These are phyloP conservation scores for Grammatotria lemairii DNA, from an alignment of 2,113 vertebrate genomes.

Conservation along the genomic window DNA sequence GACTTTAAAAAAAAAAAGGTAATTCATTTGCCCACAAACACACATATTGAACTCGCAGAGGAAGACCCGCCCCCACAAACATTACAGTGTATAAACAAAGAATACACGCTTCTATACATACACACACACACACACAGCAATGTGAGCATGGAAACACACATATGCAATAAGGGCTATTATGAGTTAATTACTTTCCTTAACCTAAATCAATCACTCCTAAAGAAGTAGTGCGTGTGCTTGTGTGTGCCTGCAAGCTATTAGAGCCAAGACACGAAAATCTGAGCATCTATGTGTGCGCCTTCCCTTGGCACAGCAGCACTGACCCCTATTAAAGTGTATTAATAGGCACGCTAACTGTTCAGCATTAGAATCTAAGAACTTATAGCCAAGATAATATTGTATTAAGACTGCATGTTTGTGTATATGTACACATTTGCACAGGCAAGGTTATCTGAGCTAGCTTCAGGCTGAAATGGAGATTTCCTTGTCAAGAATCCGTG, in stretches of 20 bases:
- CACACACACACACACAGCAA: not conserved
- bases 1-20: conserved; percentile 15
- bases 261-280: not conserved
- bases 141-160: not conserved
- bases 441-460: not conserved
- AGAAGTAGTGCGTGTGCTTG: not conserved
- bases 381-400: conserved; percentile 22
- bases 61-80: not conserved
- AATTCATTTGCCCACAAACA: conserved; percentile 19
- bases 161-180: conserved; percentile 26
- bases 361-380: conserved; percentile 26
- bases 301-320: conserved; percentile 15
- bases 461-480: conserved; percentile 3
- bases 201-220: conserved; percentile 28
- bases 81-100: not conserved
- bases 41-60: not conserved
- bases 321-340: conserved; percentile 63
- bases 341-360: conserved; percentile 50
- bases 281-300: not conserved
- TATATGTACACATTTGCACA: not conserved
- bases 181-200: conserved; percentile 58
- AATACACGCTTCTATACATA: not conserved
- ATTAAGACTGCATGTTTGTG: not conserved
- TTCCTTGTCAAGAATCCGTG: not conserved
- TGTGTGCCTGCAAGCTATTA: not conserved